Conservation (phyloP, 92 coral and sea anemone species). For the Heteractis magnifica region DNA sequence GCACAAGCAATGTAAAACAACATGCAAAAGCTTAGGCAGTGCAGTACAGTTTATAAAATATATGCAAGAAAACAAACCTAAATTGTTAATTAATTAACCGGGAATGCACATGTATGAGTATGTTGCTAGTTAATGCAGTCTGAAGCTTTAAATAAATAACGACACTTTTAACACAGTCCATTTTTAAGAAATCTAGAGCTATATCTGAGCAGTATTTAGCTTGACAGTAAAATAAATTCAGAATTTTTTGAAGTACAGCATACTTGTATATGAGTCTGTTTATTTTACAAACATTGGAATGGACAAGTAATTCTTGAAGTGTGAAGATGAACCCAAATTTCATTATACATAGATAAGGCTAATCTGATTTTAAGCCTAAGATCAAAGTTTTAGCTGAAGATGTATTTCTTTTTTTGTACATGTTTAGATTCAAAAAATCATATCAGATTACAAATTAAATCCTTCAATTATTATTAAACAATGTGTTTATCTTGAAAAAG, state of each 20-base stretch:
- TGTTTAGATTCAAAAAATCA: neutral
- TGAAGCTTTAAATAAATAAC: too few relatives aligned
- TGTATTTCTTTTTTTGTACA: neutral
- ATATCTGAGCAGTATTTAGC: too few relatives aligned
- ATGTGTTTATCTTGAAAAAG: neutral
- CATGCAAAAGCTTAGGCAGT: neutral
- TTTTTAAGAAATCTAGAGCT: too few relatives aligned
- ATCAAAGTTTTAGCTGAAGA: neutral
- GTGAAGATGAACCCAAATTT: neutral
- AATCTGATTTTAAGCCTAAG: neutral
- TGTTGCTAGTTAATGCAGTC: too few relatives aligned
- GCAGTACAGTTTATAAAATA: neutral
- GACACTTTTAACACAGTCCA: too few relatives aligned
- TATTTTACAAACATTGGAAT: neutral
- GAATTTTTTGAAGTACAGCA: neutral
- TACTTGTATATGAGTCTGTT: neutral
- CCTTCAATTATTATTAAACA: neutral
- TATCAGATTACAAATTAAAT: neutral
- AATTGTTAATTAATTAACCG: neutral
- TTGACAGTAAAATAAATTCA: too few relatives aligned
- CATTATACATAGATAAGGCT: neutral
- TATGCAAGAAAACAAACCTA: neutral
- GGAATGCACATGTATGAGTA: too few relatives aligned
- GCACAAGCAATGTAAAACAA: neutral
- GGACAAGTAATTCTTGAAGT: neutral